A percentile compares a stretch with the other conserved stretches of the same genome.
Evolutionary conservation across 1,140 invertebrate genomes (phyloP).

Genomic region (Sycophila sp.): DNA sequence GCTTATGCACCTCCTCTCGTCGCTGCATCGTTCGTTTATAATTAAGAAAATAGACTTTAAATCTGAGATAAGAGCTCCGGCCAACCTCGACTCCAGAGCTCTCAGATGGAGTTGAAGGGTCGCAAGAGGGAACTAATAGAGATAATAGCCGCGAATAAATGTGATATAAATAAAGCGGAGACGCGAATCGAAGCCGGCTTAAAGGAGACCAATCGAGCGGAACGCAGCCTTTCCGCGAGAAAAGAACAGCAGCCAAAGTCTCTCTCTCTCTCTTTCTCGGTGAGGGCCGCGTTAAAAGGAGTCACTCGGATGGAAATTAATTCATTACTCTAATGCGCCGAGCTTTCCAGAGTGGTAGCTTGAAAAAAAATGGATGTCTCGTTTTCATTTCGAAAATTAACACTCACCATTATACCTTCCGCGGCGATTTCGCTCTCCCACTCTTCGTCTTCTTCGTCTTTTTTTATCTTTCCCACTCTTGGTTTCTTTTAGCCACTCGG

Average conservation of each 20-base stretch:
- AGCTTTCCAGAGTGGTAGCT: slow-evolving; percentile 19
- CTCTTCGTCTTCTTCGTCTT: slow-evolving; percentile 24
- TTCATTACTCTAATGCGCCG: slow-evolving; percentile 67
- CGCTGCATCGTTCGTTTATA: slow-evolving; percentile 52
- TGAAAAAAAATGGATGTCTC: slow-evolving; percentile 61
- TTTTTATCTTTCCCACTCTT: slow-evolving; percentile 29
- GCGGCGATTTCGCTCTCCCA: too few relatives aligned
- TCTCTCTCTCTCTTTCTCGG: too few relatives aligned
- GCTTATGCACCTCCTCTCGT: slow-evolving; percentile 10
- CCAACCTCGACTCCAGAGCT: neutral
- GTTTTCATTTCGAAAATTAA: slow-evolving; percentile 67
- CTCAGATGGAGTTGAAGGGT: too few relatives aligned
- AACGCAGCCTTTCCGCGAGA: slow-evolving; percentile 4
- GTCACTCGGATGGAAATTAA: slow-evolving; percentile 63
- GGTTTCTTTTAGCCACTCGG: slow-evolving; percentile 27
- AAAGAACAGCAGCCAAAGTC: slow-evolving; percentile 32
- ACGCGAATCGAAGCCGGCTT: neutral
- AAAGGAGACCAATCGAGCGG: neutral
- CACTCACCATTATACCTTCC: slow-evolving; percentile 62
- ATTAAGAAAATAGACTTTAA: slow-evolving; percentile 60
- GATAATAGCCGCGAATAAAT: slow-evolving; percentile 16
- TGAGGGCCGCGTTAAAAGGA: too few relatives aligned
- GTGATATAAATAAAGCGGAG: slow-evolving; percentile 3
- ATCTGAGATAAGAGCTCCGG: slow-evolving; percentile 32
- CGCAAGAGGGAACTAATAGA: neutral